A percentile compares a stretch with the other conserved stretches of the same genome.
These are phyloP conservation scores for Chaenodraco wilsoni DNA, from an alignment of 2,797 vertebrate species.

Conservation along the genomic window DNA sequence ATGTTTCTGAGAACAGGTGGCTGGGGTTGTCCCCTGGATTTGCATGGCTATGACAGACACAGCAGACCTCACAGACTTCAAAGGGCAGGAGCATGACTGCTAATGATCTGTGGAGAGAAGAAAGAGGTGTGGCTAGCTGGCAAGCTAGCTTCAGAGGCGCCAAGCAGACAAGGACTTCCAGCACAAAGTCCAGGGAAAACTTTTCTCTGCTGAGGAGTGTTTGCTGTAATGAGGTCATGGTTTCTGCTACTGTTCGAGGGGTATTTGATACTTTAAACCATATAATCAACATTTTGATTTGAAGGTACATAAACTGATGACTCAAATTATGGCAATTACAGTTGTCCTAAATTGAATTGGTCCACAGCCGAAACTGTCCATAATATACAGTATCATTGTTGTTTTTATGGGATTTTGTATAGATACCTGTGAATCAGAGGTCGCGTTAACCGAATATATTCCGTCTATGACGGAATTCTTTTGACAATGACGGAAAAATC, in stretches of 20 bases:
- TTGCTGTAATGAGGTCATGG: slow-evolving; percentile 64
- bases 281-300: slow-evolving; percentile 15
- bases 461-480: too few relatives aligned
- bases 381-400: not conserved
- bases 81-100: slow-evolving; percentile 74
- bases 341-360: not conserved
- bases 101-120: slow-evolving; percentile 82
- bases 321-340: not conserved
- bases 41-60: slow-evolving; percentile 83
- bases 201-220: slow-evolving; percentile 56
- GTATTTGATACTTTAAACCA: slow-evolving; percentile 35
- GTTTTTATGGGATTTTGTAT: not conserved
- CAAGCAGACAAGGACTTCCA: slow-evolving; percentile 62
- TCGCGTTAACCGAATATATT: too few relatives aligned
- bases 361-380: not conserved
- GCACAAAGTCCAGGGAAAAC: slow-evolving; percentile 50
- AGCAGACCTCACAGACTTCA: slow-evolving; percentile 82
- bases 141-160: slow-evolving; percentile 64
- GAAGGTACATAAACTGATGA: not conserved
- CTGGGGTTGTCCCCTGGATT: slow-evolving; percentile 82
- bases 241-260: slow-evolving; percentile 36
- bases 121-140: slow-evolving; percentile 63
- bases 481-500: too few relatives aligned
- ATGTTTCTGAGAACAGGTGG: slow-evolving; percentile 85
- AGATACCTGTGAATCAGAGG: not conserved